Base-by-base conservation (phyloP, 2,888 invertebrate genomes). In the Nemapogon koenigi region DNA sequence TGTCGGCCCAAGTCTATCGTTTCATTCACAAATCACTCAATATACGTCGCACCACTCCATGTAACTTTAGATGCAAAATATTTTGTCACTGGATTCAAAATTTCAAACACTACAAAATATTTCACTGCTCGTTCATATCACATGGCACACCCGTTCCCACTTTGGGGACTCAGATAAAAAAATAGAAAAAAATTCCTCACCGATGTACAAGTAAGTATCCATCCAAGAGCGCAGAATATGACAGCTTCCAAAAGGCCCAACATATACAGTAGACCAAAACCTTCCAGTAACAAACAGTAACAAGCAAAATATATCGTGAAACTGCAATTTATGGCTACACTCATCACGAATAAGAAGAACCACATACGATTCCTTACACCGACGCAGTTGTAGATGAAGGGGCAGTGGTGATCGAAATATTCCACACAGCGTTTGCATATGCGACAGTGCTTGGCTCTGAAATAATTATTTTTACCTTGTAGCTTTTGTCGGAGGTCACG, bases 361-460 rank as follows among this genome's bases (percentile, higher is more conserved):
- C 94, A 95, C 82, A 92, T 91, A 54, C 95, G 85, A 70, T 96
- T 96, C 42, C 89, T 85, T 26, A 94, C 80, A 1, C 96, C 96
- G 13, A 96, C 93, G 62, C 96, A 96, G 62, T 96, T 96, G 69
- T 94, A 93, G 51, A 96, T 94, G 60, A 95, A 96, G 0, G 95
- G 95, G 60, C 96, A 96, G 62, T 96, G 95, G 67, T 96, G 95
- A 62, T 96, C 95, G 57, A 95, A 94, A 61, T 94, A 92, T 1
- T 87, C 86, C 2, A 93, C 90, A 57, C 92, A 92, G 40, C 92
- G 85, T 59, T 94, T 94, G 71, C 95, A 96, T 38, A 94, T 88
- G 35, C 94, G 85, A 53, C 96, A 96, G 62, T 96, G 95, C 62
- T 95, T 95, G 4, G 94, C 93, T 46, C 76, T 76, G 59, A 4